A percentile compares a stretch with the other conserved stretches of the same genome.
phyloP scores from a whole-genome alignment of 2,797 vertebrate species.

The Mycteria americana region DNA sequence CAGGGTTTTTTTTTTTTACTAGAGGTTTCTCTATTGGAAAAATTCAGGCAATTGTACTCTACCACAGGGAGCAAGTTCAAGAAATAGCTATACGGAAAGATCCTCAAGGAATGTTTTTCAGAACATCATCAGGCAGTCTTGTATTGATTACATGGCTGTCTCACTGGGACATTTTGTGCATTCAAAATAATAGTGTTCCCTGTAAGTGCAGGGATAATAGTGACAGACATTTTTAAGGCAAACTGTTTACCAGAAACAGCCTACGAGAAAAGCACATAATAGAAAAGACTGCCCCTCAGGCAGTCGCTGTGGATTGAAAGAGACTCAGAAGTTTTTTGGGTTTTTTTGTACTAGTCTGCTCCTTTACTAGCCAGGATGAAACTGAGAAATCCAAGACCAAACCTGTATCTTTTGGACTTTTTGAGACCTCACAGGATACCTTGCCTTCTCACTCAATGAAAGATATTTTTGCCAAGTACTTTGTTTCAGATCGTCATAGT shows the following conservation, averaged over 20 bases:
- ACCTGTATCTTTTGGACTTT: neutral
- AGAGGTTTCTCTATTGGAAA: neutral
- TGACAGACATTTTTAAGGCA: neutral
- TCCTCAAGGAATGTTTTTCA: conserved; percentile 4
- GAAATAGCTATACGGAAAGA: neutral
- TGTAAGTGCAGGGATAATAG: neutral
- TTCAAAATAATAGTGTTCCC: conserved; percentile 12
- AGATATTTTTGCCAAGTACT: neutral
- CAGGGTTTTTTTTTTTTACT: neutral
- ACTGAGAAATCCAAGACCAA: neutral
- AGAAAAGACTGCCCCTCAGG: neutral
- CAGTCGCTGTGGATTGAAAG: neutral
- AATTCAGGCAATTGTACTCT: neutral
- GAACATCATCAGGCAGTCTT: neutral
- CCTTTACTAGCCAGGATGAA: neutral
- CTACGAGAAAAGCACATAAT: neutral
- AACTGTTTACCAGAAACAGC: conserved; percentile 15
- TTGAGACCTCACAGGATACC: neutral
- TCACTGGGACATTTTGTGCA: neutral
- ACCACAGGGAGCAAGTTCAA: neutral
- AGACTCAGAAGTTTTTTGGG: neutral
- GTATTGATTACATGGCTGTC: neutral
- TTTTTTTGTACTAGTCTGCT: neutral
- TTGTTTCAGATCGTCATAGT: neutral
- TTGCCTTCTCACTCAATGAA: neutral